Evolutionary conservation across 1,140 invertebrate genomes (phyloP).

Genomic region (Hydropsyche tenuis): DNA sequence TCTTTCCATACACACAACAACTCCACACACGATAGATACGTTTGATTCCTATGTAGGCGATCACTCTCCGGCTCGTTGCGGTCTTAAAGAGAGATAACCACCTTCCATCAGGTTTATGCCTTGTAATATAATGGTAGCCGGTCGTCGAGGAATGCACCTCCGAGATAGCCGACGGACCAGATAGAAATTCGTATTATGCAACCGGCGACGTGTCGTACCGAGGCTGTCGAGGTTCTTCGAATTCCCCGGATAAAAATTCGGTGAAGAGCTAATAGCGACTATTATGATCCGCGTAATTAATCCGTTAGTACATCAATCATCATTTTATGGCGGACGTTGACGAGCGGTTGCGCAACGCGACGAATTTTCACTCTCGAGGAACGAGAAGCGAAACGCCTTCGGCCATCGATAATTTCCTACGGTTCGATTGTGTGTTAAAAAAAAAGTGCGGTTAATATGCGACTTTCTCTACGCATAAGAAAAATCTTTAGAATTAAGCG

Average conservation of each 20-base stretch:
- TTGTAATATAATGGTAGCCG: constrained; percentile 8
- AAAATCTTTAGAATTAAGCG: no score
- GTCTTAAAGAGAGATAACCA: not conserved
- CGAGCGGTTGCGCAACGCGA: not conserved
- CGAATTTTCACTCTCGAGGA: constrained; percentile 5
- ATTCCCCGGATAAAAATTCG: not conserved
- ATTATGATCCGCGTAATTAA: constrained; percentile 5
- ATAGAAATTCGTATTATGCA: constrained; percentile 38
- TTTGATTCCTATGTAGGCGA: not conserved
- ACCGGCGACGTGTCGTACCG: constrained; percentile 14
- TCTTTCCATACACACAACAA: not conserved
- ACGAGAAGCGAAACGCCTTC: no score
- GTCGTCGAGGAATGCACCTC: constrained; percentile 24
- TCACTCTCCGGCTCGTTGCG: not conserved
- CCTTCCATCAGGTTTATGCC: not conserved
- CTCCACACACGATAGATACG: not conserved
- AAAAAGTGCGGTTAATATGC: no score
- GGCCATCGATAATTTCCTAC: no score
- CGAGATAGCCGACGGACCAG: constrained; percentile 13
- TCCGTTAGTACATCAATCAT: not conserved
- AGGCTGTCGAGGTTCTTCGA: not conserved
- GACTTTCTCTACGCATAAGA: no score
- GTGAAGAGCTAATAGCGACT: not conserved
- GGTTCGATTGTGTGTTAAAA: no score
- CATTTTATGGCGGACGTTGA: not conserved